Percentiles rank a stretch among this genome's conserved stretches.
phyloP scores from a whole-genome alignment of 2,888 invertebrate genomes.

The Drosophila borealis region DNA sequence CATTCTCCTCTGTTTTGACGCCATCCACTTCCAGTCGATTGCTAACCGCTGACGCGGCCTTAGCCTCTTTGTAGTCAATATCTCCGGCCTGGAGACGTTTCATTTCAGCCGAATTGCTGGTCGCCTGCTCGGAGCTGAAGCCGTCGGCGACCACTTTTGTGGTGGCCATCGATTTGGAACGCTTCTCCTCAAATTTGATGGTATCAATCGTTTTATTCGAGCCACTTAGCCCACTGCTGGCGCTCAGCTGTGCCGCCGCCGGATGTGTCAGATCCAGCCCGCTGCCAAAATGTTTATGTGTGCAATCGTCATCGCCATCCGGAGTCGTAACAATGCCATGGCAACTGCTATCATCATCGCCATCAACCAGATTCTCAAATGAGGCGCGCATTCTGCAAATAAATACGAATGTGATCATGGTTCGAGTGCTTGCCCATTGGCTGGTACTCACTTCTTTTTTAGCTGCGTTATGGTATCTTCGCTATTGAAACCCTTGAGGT shows the following conservation, averaged over 20 bases:
- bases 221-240: conserved; percentile 82
- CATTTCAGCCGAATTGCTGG: conserved; percentile 90
- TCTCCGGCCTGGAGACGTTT: conserved; percentile 92
- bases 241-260: conserved; percentile 83
- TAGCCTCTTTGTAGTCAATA: conserved; percentile 92
- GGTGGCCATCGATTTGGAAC: conserved; percentile 91
- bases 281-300: conserved; percentile 83
- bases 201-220: conserved; percentile 86
- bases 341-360: conserved; percentile 86
- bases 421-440: neutral
- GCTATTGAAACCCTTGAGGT: conserved; percentile 82
- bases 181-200: conserved; percentile 93
- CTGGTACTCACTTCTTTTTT: conserved; percentile 79
- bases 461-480: conserved; percentile 81
- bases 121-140: conserved; percentile 90
- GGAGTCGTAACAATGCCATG: conserved; percentile 90
- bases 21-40: conserved; percentile 94
- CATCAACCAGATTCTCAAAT: conserved; percentile 92
- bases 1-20: conserved; percentile 93
- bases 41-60: conserved; percentile 91
- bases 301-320: conserved; percentile 88
- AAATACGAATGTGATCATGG: neutral
- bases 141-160: conserved; percentile 93
- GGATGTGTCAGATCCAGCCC: conserved; percentile 82
- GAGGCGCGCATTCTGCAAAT: conserved; percentile 88